Base-by-base conservation (phyloP, 2,888 invertebrate species). In the Cryptophagus acutangulus region DNA sequence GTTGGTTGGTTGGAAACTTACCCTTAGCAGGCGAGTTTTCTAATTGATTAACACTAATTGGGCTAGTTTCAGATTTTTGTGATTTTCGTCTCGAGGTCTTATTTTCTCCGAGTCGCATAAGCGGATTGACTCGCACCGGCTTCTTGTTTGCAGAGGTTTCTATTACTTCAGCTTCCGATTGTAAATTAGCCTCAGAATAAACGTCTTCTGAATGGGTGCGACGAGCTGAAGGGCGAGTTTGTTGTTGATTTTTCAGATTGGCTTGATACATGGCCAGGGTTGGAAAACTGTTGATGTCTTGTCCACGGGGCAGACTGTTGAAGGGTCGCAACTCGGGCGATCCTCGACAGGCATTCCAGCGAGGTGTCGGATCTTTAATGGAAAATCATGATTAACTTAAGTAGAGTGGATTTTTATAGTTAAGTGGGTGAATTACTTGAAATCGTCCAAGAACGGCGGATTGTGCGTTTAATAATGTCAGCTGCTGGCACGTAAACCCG, bases 381-480 rank as follows among this genome's bases (percentile, higher is more conserved):
- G 9, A 20, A 8, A 9, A 20, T 20, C 9, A 8, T 20, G 20
- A 20, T 20, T 20, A 20, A 9, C 20, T 20, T n/a, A 9, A 6
- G 20, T 20, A 9, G 9, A 20, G 6, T n/a, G 14, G 31, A 9
- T 10, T 31, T 16, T 31, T 31, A 14, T 15, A n/a, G n/a, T n/a
- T n/a, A n/a, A 4, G 18, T 36, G 12, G 17, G 14, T 18, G 12
- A 24, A 72, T 74, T 63, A 83, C 83, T 81, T 52, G 82, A 82
- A 59, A 82, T 82, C 41, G 82, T 83, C 82, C 82, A 82, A 45
- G 82, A 82, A 41, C 82, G 73, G 34, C 78, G 74, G 52, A 84
- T 81, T 57, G 79, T 81, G 53, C 77, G 74, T 56, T 79, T 79
- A 54, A 82, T 72, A 52, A 80, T 75, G 60, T 82, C 80, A 43